A percentile compares a stretch with the other conserved stretches of the same genome.
Conservation (phyloP, 2,888 invertebrate species). For the Cephus runcator region DNA sequence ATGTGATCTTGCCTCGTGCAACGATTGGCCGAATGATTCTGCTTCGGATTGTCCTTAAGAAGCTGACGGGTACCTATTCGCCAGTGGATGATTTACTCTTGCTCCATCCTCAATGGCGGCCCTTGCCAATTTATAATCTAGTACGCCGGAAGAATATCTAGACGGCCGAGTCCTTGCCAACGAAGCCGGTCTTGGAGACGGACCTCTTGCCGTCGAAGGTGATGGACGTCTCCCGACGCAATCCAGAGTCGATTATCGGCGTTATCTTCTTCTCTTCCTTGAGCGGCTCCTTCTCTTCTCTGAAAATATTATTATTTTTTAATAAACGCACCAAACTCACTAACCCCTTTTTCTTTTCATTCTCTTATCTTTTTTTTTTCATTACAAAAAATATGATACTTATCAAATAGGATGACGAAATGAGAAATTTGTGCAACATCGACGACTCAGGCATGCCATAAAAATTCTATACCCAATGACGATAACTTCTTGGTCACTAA, state of each 20-base stretch:
- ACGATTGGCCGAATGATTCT: background rate
- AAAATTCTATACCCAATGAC: background rate
- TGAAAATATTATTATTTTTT: constrained; percentile 49
- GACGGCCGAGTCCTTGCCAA: constrained; percentile 92
- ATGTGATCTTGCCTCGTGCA: background rate
- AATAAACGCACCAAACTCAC: background rate
- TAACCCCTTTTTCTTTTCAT: background rate
- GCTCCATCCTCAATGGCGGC: background rate
- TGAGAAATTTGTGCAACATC: background rate
- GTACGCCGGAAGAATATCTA: constrained; percentile 68
- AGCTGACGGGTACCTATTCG: background rate
- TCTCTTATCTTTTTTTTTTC: background rate
- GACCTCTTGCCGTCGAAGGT: constrained; percentile 86
- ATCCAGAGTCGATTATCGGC: constrained; percentile 70
- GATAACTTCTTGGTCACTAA: too few species aligned
- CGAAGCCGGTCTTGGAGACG: constrained; percentile 85
- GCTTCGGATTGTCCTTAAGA: background rate
- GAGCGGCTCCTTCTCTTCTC: constrained; percentile 86
- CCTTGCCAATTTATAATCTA: constrained; percentile 61
- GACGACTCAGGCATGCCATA: background rate
- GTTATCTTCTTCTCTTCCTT: constrained; percentile 72
- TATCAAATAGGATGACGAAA: background rate
- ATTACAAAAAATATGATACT: background rate
- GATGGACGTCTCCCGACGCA: constrained; percentile 81
- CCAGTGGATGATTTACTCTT: background rate